These are phyloP conservation scores for Diachasmimorpha longicaudata DNA, from an alignment of 1,140 invertebrate species.

Conservation along the genomic window DNA sequence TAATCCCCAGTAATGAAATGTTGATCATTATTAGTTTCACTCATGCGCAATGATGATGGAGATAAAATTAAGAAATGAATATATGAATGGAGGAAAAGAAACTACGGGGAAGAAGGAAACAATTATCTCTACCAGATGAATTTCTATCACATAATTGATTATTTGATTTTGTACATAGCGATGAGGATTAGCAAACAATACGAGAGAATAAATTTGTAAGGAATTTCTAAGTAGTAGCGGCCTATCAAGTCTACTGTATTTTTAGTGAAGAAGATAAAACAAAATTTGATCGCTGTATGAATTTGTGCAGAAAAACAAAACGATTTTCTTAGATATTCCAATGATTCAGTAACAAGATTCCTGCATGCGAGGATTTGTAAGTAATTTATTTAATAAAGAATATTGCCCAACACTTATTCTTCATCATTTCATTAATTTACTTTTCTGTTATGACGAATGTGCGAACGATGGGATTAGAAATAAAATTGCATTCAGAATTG, in stretches of 20 bases:
- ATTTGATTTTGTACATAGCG: slow-evolving; percentile 9
- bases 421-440: neutral
- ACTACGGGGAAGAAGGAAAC: neutral
- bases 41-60: neutral
- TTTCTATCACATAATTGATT: neutral
- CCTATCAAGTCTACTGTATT: slow-evolving; percentile 60
- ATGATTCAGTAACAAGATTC: slow-evolving; percentile 40
- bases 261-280: slow-evolving; percentile 44
- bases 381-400: slow-evolving; percentile 62
- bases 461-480: too few relatives aligned
- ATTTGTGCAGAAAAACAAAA: slow-evolving; percentile 52
- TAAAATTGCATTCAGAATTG: too few relatives aligned
- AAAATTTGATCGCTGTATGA: slow-evolving; percentile 52
- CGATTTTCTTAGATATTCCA: slow-evolving; percentile 40
- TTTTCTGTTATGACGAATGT: too few relatives aligned
- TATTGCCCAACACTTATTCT: slow-evolving; percentile 14
- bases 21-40: neutral
- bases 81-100: neutral
- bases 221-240: slow-evolving; percentile 42
- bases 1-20: neutral
- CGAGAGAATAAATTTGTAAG: slow-evolving; percentile 39
- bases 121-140: neutral
- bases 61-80: too few relatives aligned
- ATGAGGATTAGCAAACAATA: neutral
- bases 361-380: slow-evolving; percentile 52